phyloP scores from a whole-genome alignment of 2,888 invertebrate genomes.

The Graphium colonna region DNA sequence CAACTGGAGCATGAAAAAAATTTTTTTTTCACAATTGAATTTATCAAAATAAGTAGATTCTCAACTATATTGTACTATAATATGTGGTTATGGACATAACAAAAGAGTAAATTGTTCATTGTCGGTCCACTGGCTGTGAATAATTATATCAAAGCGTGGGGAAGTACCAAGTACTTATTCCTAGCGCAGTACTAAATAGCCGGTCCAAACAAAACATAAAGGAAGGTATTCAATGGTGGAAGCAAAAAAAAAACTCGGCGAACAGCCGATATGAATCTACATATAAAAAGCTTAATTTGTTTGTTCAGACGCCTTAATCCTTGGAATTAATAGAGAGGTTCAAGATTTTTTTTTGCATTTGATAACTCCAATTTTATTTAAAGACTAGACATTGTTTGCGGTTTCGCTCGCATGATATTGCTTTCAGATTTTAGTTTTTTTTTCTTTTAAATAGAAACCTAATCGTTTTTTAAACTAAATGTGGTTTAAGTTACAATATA shows the following conservation, averaged over 20 bases:
- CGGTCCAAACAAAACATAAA: conserved; percentile 2
- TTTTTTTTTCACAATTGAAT: too few species aligned
- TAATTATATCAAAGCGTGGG: conserved; percentile 7
- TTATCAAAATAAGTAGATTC: not conserved
- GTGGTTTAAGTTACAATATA: too few species aligned
- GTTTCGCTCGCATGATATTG: too few species aligned
- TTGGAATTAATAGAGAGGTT: not conserved
- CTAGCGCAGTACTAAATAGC: not conserved
- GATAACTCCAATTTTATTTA: not conserved
- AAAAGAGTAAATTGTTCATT: conserved; percentile 1
- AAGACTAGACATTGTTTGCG: too few species aligned
- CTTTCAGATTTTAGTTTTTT: too few species aligned
- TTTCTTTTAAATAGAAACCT: not conserved
- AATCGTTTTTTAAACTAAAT: too few species aligned
- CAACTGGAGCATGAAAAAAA: too few species aligned
- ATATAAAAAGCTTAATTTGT: not conserved
- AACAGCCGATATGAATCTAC: conserved; percentile 5
- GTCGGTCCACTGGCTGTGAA: conserved; percentile 2
- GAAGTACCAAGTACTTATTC: not conserved
- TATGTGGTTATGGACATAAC: not conserved
- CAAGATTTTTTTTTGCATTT: not conserved
- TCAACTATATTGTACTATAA: not conserved
- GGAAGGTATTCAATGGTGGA: not conserved
- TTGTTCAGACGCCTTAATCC: not conserved
- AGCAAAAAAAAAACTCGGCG: not conserved